phyloP scores from a whole-genome alignment of 2,888 invertebrate species.

The Myathropa florea region DNA sequence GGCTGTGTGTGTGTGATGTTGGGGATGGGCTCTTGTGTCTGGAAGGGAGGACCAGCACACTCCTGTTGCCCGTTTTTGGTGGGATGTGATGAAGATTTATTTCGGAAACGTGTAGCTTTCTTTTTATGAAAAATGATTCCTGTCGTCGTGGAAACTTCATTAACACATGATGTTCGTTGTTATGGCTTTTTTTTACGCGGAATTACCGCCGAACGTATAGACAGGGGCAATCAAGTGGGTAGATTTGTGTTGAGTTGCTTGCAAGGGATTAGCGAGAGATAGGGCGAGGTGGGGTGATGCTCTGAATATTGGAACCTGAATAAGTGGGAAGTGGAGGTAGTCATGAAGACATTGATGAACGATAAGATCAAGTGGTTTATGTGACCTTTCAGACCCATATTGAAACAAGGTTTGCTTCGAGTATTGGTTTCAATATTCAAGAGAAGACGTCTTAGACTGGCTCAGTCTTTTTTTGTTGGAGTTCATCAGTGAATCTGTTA shows the following conservation, averaged over 20 bases:
- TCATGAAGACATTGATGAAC: background rate
- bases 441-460: too few relatives aligned
- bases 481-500: too few relatives aligned
- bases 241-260: background rate
- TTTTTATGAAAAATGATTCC: constrained; percentile 7
- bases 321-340: background rate
- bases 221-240: background rate
- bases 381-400: background rate
- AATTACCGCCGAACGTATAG: background rate
- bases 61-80: background rate
- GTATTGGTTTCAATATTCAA: background rate
- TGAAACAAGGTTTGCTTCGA: background rate
- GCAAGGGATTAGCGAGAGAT: background rate
- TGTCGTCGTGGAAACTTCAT: constrained; percentile 13
- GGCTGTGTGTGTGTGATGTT: background rate
- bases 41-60: too few relatives aligned
- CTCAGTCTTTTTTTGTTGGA: too few relatives aligned
- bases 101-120: constrained; percentile 24
- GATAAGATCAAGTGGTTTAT: background rate
- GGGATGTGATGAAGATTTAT: constrained; percentile 30
- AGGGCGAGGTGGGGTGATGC: too few relatives aligned
- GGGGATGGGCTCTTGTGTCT: background rate
- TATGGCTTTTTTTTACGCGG: background rate
- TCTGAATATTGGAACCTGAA: too few relatives aligned
- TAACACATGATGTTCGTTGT: constrained; percentile 14